These are phyloP conservation scores for Ispidina picta DNA, from an alignment of 2,797 vertebrate genomes.

Conservation along the genomic window DNA sequence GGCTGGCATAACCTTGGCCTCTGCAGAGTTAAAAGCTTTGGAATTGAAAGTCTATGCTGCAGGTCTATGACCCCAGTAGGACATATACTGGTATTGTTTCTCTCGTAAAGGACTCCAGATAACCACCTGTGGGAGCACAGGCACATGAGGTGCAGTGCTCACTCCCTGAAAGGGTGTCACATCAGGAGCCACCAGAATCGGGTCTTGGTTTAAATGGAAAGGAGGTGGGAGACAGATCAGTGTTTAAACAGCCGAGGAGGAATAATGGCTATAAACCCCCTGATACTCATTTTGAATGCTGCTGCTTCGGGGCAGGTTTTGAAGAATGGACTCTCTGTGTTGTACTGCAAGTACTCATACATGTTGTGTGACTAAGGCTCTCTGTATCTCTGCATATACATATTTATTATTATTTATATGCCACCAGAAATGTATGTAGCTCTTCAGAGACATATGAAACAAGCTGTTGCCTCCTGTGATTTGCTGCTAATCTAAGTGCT, in stretches of 20 bases:
- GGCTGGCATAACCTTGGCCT: not conserved
- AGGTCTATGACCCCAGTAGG: not conserved
- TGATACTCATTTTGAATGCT: not conserved
- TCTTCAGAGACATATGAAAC: not conserved
- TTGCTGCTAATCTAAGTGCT: not conserved
- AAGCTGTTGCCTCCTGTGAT: not conserved
- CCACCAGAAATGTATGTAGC: not conserved
- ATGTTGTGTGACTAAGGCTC: not conserved
- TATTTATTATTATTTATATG: not conserved
- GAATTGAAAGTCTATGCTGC: rapidly evolving
- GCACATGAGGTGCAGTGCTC: not conserved
- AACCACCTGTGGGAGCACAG: not conserved
- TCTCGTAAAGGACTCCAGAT: not conserved
- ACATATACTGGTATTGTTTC: not conserved
- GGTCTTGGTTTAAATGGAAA: not conserved
- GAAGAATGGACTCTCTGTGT: not conserved
- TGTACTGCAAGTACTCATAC: not conserved
- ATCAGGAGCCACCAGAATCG: not conserved
- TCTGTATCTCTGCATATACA: not conserved
- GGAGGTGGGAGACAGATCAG: not conserved
- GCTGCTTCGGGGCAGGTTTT: not conserved
- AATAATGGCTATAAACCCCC: not conserved
- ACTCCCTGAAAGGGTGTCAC: not conserved
- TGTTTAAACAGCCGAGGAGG: not conserved
- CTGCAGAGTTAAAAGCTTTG: not conserved